Evolutionary conservation across 2,888 invertebrate genomes (phyloP).

Genomic region (Abscondita cerata): DNA sequence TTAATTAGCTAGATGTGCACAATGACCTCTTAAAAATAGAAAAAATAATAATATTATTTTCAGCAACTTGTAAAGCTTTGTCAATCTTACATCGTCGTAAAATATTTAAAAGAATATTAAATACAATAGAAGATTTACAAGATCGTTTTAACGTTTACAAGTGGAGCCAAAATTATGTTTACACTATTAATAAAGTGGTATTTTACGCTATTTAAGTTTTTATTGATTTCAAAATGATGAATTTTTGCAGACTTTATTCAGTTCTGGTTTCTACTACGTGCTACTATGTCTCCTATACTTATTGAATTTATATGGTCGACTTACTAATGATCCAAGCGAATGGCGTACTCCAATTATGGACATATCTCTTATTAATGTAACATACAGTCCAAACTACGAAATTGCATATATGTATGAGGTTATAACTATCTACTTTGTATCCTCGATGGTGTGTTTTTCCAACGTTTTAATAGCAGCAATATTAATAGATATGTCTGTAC

Average conservation of each 20-base stretch:
- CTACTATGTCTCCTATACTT: background rate
- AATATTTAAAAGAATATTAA: background rate
- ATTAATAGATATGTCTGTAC: slow-evolving; percentile 8
- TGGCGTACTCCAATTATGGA: slow-evolving; percentile 12
- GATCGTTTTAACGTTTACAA: background rate
- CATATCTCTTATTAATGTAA: background rate
- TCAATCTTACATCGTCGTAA: background rate
- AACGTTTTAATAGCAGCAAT: slow-evolving; percentile 8
- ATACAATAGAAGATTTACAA: background rate
- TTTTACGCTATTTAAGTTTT: background rate
- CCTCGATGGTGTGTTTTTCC: background rate
- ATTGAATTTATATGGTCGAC: background rate
- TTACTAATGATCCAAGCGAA: background rate
- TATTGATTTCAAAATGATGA: background rate
- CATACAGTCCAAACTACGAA: slow-evolving; percentile 13
- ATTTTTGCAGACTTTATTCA: background rate
- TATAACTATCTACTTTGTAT: background rate
- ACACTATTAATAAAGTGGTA: slow-evolving; percentile 1
- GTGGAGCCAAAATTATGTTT: background rate
- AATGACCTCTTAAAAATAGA: too few relatives aligned
- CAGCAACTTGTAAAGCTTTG: background rate
- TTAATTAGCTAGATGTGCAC: too few relatives aligned
- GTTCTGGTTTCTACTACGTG: background rate
- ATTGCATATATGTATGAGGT: slow-evolving; percentile 3
- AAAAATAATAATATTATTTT: too few relatives aligned